Percentiles rank a stretch among this genome's conserved stretches.
Evolutionary conservation across 2,888 invertebrate genomes (phyloP).

Genomic region (Lydus trimaculatus): DNA sequence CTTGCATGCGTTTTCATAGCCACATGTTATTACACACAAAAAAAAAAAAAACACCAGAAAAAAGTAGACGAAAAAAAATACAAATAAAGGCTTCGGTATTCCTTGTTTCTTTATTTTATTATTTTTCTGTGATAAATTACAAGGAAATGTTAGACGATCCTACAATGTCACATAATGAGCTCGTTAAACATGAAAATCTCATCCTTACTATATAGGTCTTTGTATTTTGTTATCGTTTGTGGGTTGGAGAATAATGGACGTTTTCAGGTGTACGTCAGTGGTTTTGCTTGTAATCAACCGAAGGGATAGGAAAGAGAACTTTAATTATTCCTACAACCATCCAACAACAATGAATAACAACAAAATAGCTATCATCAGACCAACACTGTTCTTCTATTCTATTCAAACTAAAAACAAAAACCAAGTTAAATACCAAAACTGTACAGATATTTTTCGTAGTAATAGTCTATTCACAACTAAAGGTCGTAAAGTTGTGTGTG

Average conservation of each 20-base stretch:
- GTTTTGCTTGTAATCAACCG: slow-evolving; percentile 17
- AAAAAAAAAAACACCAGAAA: neutral
- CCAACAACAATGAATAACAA: neutral
- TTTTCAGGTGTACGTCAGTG: slow-evolving; percentile 27
- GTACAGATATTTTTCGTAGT: neutral
- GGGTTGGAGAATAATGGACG: slow-evolving; percentile 20
- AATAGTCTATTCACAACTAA: slow-evolving; percentile 18
- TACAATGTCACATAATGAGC: slow-evolving; percentile 24
- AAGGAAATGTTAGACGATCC: neutral
- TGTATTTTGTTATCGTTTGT: slow-evolving; percentile 15
- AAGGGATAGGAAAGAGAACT: slow-evolving; percentile 14
- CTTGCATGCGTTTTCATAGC: neutral
- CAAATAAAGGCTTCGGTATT: too few species aligned
- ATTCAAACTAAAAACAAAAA: too few species aligned
- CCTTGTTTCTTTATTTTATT: neutral
- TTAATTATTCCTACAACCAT: slow-evolving; percentile 26
- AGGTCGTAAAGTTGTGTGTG: slow-evolving; percentile 50
- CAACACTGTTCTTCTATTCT: slow-evolving; percentile 38
- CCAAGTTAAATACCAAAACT: slow-evolving; percentile 13
- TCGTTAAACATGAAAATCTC: slow-evolving; percentile 23
- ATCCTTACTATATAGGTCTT: neutral
- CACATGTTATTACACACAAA: neutral
- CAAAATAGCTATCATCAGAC: slow-evolving; percentile 34
- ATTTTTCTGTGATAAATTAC: neutral
- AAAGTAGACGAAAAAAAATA: neutral